Base-by-base conservation (phyloP, 2,888 invertebrate species). In the Hanleya hanleyi region DNA sequence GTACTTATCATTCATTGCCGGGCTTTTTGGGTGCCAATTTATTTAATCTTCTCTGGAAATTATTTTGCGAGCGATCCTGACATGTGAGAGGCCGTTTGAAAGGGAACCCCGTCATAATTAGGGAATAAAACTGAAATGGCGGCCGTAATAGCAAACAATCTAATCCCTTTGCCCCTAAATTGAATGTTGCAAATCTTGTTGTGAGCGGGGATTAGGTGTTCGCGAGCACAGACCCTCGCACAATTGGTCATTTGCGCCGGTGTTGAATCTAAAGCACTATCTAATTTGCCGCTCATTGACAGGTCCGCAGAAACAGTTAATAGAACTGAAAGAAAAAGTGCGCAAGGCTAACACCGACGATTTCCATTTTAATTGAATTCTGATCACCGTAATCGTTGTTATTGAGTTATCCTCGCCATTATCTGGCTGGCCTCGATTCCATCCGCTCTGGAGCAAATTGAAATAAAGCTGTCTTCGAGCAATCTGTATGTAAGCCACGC, bases 301-400 rank as follows among this genome's bases (percentile, higher is more conserved):
- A 64, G 49, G 35, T 38, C 29, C 47, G 67, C 57, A 32, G 65
- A 38, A 61, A 36, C 35, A 49, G 61, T 41, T 35, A 50, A 65
- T 37, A 49, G 61, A 41, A 38, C 50, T 47, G 38, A 51, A 69
- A 73, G 67, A 67, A 38, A 73, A 62, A 35, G 47, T 66, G 73
- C 38, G 65, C 33, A 50, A 35, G 26, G 49, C 49, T 67, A 64
- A 71, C 71, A 67, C 76, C 69, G 61, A 69, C 72, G 64, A 80
- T 80, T 80, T 80, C 80, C 80, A 80, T 80, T 80, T 80, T 80
- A 80, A 80, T 80, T 77, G 78, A 80, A 78, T 78, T 77, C 69
- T 72, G 80, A 80, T 80, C 80, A 73, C 78, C 69, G 74, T 75
- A 73, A 80, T 75, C 76, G 69, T 70, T 47, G 38, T 70, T 49